Base-by-base conservation (phyloP, 2,113 vertebrate genomes). In the Elaphurus davidianus region DNA sequence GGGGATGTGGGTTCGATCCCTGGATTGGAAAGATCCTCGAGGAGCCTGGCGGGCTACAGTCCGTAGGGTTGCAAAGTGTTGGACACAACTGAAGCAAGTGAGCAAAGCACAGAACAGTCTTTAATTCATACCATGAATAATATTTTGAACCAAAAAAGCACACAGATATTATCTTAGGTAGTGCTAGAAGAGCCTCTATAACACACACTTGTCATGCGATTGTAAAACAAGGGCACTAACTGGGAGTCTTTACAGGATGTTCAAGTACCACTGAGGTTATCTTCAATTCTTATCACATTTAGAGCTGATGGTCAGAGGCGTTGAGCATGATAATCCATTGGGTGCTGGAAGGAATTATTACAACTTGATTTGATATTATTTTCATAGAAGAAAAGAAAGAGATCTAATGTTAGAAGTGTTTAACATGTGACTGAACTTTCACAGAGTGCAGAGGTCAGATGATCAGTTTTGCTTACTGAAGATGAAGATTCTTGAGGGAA, bases 11-110 rank as follows among this genome's bases (percentile, higher is more conserved):
- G 71, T 76, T 76, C 25, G 23, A 43, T 76, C 12, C 40, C 71
- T 43, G 71, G 71, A 27, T 76, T 43, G 71, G 36, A 40, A 43
- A 43, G 12, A 76, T 76, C 71, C 40, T 36, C 6, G 40, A 43
- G 23, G 71, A 43, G 6, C 71, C 71, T 76, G 40, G 40, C 0
- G 6, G 21, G 40, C 71, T 27, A 43, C 1, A 43, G 23, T 43
- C 23, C 0, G 0, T 27, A 27, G 3, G 21, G 7, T 43, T 43
- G 23, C 71, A 43, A 3, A 43, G 23, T 74, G 36, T 76, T 15
- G 23, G 30, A 76, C 23, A 7, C 36, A 15, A 27, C 36, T 76
- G 23, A 27, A 43, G 6, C 40, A 76, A 76, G 40, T 43, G 40
- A 43, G 21, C 23, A 27, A 27, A 76, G 71, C 23, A 43, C 12